phyloP scores from a whole-genome alignment of 2,888 invertebrate genomes.

The Meloe dianella region DNA sequence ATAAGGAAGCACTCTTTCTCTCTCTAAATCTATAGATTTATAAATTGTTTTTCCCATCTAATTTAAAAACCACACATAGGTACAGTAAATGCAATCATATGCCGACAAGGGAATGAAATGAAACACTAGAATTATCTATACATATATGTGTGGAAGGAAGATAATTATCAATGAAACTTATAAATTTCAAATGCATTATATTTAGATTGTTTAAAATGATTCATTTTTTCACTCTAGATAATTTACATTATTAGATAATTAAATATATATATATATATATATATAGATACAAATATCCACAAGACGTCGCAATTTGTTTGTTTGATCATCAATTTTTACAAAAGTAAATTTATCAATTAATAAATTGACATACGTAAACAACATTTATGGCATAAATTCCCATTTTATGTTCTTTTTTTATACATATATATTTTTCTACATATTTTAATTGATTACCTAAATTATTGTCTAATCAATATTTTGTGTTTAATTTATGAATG shows the following conservation, averaged over 20 bases:
- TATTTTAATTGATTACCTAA: not conserved
- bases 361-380: too few species aligned
- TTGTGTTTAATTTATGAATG: constrained; percentile 43
- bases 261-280: too few species aligned
- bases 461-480: constrained; percentile 33
- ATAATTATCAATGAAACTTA: constrained; percentile 61
- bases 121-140: constrained; percentile 37
- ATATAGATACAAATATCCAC: constrained; percentile 51
- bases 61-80: too few species aligned
- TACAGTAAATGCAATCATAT: too few species aligned
- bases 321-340: too few species aligned
- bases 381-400: constrained; percentile 19
- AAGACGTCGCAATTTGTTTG: constrained; percentile 37
- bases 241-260: constrained; percentile 54
- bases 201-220: constrained; percentile 49
- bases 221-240: constrained; percentile 44
- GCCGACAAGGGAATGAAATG: constrained; percentile 23
- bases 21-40: too few species aligned
- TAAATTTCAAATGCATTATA: constrained; percentile 57
- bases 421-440: too few species aligned
- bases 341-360: too few species aligned
- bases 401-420: not conserved
- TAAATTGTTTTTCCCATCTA: too few species aligned
- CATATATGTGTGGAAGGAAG: too few species aligned
- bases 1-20: too few species aligned